These are phyloP conservation scores for Meloidogyne hapla DNA, from an alignment of 1,140 invertebrate species.

Conservation along the genomic window DNA sequence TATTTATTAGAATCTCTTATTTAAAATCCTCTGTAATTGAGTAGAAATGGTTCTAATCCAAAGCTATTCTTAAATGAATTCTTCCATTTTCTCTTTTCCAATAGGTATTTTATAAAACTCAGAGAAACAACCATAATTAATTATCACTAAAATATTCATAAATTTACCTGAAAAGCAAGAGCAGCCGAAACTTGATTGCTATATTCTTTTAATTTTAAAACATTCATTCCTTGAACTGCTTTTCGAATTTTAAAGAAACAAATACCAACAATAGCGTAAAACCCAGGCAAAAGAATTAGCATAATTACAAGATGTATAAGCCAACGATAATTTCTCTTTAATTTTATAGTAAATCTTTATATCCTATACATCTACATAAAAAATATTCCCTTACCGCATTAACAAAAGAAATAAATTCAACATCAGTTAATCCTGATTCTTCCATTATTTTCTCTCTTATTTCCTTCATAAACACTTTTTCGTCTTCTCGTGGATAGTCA, in stretches of 20 bases:
- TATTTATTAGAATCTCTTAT: no score
- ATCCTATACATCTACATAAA: no score
- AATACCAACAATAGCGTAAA: not conserved
- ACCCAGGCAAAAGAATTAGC: not conserved
- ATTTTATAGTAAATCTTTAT: no score
- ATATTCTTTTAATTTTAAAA: not conserved
- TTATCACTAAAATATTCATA: no score
- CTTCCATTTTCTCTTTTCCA: no score
- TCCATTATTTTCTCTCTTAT: not conserved
- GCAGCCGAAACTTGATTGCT: conserved; percentile 8
- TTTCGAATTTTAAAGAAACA: not conserved
- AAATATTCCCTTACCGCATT: conserved; percentile 8
- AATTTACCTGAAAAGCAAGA: not conserved
- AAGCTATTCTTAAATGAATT: no score
- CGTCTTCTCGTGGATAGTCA: not conserved
- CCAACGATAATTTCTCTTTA: not conserved
- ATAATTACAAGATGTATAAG: not conserved
- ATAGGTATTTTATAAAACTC: no score
- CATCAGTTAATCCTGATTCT: not conserved
- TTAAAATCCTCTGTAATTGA: no score
- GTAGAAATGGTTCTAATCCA: no score
- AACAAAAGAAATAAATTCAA: not conserved
- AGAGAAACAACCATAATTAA: no score
- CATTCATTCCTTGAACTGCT: not conserved
- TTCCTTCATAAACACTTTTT: not conserved